Percentiles rank a stretch among this genome's conserved stretches.
phyloP scores from a whole-genome alignment of 2,888 invertebrate species.

The Stictocephala bisonia region DNA sequence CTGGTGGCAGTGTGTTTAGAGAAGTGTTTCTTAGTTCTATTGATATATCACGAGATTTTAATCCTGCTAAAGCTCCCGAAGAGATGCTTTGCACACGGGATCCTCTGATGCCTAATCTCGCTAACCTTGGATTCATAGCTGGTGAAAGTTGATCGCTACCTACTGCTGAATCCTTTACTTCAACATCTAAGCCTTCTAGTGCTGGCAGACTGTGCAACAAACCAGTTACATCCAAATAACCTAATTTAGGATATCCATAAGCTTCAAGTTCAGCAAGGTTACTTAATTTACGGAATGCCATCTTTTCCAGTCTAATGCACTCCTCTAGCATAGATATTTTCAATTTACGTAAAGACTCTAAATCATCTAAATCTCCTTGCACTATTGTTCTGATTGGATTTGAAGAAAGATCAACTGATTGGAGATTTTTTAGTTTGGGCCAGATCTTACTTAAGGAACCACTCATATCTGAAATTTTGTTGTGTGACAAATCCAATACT shows the following conservation, averaged over 20 bases:
- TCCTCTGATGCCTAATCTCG: constrained; percentile 80
- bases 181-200: constrained; percentile 82
- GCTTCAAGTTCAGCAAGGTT: constrained; percentile 78
- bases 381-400: constrained; percentile 85
- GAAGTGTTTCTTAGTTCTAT: constrained; percentile 87
- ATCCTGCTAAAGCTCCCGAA: constrained; percentile 85
- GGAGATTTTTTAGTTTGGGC: constrained; percentile 77
- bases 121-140: constrained; percentile 81
- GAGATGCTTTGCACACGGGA: constrained; percentile 80
- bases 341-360: constrained; percentile 70
- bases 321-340: constrained; percentile 74
- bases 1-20: constrained; percentile 79
- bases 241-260: constrained; percentile 81
- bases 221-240: constrained; percentile 88
- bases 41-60: constrained; percentile 77
- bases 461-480: constrained; percentile 72
- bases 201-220: constrained; percentile 80
- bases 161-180: constrained; percentile 85
- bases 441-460: constrained; percentile 74
- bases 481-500: constrained; percentile 80
- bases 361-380: constrained; percentile 79
- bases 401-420: constrained; percentile 80
- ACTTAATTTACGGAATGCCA: constrained; percentile 78
- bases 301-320: constrained; percentile 83
- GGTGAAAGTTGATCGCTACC: constrained; percentile 86